These are phyloP conservation scores for Morpho achilles DNA, from an alignment of 2,888 invertebrate species.

Conservation along the genomic window DNA sequence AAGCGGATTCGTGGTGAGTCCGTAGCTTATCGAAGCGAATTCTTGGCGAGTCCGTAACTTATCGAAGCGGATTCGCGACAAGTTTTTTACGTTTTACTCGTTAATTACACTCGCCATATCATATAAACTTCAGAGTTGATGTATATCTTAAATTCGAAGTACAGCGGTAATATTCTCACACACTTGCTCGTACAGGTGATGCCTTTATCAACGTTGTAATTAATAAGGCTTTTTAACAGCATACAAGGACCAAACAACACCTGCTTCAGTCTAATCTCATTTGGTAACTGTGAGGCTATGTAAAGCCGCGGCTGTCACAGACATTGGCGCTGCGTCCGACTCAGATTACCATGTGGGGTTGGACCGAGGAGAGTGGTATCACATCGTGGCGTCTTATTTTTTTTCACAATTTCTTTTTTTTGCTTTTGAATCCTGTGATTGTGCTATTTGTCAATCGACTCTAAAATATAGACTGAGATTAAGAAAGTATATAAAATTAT, in stretches of 20 bases:
- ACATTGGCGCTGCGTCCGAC: conserved; percentile 51
- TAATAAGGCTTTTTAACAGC: conserved; percentile 21
- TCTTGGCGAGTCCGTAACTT: too few species aligned
- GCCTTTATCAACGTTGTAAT: too few species aligned
- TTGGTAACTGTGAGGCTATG: conserved; percentile 96
- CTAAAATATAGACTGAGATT: background rate
- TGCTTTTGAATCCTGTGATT: conserved; percentile 35
- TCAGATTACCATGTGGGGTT: conserved; percentile 94
- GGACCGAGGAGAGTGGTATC: conserved; percentile 77
- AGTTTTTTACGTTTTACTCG: too few species aligned
- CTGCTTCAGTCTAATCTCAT: conserved; percentile 95
- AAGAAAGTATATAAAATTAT: background rate
- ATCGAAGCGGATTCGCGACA: too few species aligned
- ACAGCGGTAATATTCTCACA: too few species aligned
- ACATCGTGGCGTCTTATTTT: conserved; percentile 74
- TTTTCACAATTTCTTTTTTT: conserved; percentile 36
- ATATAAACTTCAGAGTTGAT: too few species aligned
- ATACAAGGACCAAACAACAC: conserved; percentile 50
- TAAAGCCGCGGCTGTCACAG: conserved; percentile 7
- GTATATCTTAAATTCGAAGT: too few species aligned
- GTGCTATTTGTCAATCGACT: background rate
- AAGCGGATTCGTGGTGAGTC: too few species aligned
- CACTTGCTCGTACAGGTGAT: too few species aligned
- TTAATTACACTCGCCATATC: too few species aligned
- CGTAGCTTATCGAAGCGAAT: too few species aligned